A percentile compares a stretch with the other conserved stretches of the same genome.
Evolutionary conservation across 2,888 invertebrate genomes (phyloP).

Genomic region (Drosophila dives): DNA sequence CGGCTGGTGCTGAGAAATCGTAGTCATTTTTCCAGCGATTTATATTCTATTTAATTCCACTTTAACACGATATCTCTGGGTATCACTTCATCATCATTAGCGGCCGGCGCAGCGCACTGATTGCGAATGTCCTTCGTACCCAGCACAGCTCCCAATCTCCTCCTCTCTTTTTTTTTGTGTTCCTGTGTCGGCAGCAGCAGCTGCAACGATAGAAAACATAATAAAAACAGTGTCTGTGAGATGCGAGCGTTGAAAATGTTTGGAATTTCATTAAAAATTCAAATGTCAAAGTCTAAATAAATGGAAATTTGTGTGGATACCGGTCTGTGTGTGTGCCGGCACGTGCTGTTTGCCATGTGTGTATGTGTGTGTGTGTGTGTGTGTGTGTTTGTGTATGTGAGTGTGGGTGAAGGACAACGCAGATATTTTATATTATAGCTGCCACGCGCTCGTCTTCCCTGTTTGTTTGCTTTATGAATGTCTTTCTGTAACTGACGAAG

Average conservation of each 20-base stretch:
- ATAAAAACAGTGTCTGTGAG: slow-evolving; percentile 52
- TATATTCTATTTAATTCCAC: slow-evolving; percentile 79
- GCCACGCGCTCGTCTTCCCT: slow-evolving; percentile 19
- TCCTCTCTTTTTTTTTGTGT: not conserved
- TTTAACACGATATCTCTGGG: slow-evolving; percentile 65
- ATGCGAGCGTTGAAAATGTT: slow-evolving; percentile 70
- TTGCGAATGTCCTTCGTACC: slow-evolving; percentile 28
- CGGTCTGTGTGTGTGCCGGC: slow-evolving; percentile 45
- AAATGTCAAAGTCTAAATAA: slow-evolving; percentile 79
- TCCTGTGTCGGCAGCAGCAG: slow-evolving; percentile 38
- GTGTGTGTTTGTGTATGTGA: slow-evolving; percentile 8
- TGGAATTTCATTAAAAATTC: slow-evolving; percentile 81
- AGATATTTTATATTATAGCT: slow-evolving; percentile 44
- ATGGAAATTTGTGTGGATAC: slow-evolving; percentile 66
- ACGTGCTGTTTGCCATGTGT: slow-evolving; percentile 58
- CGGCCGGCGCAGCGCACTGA: slow-evolving; percentile 29
- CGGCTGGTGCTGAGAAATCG: slow-evolving; percentile 74
- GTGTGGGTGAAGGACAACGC: slow-evolving; percentile 6
- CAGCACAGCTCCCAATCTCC: not conserved
- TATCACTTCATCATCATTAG: slow-evolving; percentile 79
- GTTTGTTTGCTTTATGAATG: slow-evolving; percentile 67
- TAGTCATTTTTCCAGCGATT: slow-evolving; percentile 77
- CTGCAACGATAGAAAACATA: slow-evolving; percentile 45
- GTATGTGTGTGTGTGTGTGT: not conserved
- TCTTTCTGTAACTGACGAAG: slow-evolving; percentile 47